Conservation (phyloP, 1,140 invertebrate genomes). For the Anastrepha ludens region DNA sequence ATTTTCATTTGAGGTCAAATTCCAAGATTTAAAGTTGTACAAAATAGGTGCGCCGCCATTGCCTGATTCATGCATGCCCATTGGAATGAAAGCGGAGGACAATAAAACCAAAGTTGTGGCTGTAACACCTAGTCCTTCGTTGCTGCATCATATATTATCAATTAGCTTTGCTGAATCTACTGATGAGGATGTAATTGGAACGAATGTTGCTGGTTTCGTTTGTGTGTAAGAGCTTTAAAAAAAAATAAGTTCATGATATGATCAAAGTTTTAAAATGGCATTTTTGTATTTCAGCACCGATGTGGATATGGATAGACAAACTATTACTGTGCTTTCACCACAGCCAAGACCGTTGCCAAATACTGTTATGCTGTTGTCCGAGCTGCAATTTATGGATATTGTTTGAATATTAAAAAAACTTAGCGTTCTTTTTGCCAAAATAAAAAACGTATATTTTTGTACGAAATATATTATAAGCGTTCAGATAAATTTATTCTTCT, state of each 20-base stretch:
- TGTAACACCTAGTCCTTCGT: constrained; percentile 82
- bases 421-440: background rate
- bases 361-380: constrained; percentile 85
- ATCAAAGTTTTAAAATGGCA: constrained; percentile 33
- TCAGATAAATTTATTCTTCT: no score
- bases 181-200: constrained; percentile 87
- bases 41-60: constrained; percentile 96
- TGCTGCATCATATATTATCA: constrained; percentile 92
- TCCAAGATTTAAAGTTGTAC: constrained; percentile 90
- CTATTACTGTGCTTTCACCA: constrained; percentile 91
- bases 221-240: constrained; percentile 87
- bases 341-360: constrained; percentile 93
- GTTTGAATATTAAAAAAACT: background rate
- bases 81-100: constrained; percentile 96
- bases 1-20: constrained; percentile 92
- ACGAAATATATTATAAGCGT: background rate
- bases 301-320: constrained; percentile 90
- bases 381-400: constrained; percentile 91
- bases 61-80: constrained; percentile 95
- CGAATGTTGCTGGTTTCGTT: constrained; percentile 94
- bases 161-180: constrained; percentile 87
- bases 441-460: background rate
- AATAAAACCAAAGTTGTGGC: constrained; percentile 93
- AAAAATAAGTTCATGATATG: constrained; percentile 25
- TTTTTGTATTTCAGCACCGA: constrained; percentile 81